Evolutionary conservation across 1,140 invertebrate species (phyloP).

Genomic region (Drosophila sulfurigaster): DNA sequence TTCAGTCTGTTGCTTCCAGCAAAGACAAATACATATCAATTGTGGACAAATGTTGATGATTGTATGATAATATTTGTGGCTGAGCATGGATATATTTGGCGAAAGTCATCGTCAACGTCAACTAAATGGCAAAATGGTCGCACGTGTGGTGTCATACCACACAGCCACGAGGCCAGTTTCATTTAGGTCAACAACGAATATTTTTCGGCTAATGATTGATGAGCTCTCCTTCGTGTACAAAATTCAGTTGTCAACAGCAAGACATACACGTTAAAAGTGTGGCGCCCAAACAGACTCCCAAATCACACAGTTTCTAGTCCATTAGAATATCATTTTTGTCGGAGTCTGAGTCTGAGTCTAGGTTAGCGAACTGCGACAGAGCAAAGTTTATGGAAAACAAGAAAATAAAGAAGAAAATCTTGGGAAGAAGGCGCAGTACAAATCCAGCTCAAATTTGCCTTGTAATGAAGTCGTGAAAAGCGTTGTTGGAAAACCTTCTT

Average conservation of each 20-base stretch:
- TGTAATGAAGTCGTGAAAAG: constrained; percentile 41
- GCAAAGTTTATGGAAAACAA: not conserved
- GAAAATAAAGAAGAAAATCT: not conserved
- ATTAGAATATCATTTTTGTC: constrained; percentile 33
- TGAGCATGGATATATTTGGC: constrained; percentile 32
- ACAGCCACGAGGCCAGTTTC: constrained; percentile 14
- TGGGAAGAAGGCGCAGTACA: not conserved
- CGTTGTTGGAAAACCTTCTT: constrained; percentile 31
- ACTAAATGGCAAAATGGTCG: constrained; percentile 32
- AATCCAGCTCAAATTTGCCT: constrained; percentile 41
- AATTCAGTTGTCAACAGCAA: constrained; percentile 71
- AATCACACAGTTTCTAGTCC: constrained; percentile 5
- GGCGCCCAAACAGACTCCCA: not conserved
- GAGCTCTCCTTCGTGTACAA: constrained; percentile 26
- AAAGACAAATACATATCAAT: constrained; percentile 11
- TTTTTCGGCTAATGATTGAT: constrained; percentile 64
- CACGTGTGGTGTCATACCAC: constrained; percentile 31
- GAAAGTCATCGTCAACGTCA: constrained; percentile 17
- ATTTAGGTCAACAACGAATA: constrained; percentile 18
- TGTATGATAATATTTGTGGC: constrained; percentile 37
- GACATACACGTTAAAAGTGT: constrained; percentile 37
- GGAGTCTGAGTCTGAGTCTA: constrained; percentile 1
- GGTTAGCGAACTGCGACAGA: not conserved
- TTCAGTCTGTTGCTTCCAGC: not conserved
- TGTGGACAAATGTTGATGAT: constrained; percentile 27